Percentiles rank a stretch among this genome's conserved stretches.
Conservation (phyloP, 2,888 invertebrate genomes). For the Hirtodrosophila cameraria region DNA sequence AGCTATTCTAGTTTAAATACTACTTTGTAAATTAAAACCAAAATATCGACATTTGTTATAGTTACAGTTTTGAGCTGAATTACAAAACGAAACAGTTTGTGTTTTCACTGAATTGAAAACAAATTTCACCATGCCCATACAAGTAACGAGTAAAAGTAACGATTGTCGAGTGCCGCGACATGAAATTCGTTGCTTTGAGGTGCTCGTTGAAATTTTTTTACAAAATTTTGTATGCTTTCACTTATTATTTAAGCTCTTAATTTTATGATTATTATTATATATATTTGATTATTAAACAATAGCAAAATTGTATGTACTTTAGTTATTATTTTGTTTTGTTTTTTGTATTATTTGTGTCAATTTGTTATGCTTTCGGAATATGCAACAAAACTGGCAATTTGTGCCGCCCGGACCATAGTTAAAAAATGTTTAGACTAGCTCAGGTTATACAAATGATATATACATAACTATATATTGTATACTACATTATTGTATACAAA, state of each 20-base stretch:
- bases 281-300: constrained; percentile 43
- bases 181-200: constrained; percentile 1
- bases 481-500: constrained; percentile 22
- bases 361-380: not conserved
- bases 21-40: too few relatives aligned
- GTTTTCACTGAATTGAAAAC: too few relatives aligned
- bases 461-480: constrained; percentile 5
- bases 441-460: constrained; percentile 65
- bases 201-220: constrained; percentile 12
- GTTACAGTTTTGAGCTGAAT: too few relatives aligned
- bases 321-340: constrained; percentile 1
- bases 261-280: constrained; percentile 16
- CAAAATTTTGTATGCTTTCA: constrained; percentile 18
- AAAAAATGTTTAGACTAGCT: constrained; percentile 80
- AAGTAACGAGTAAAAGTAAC: constrained; percentile 13
- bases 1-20: too few relatives aligned
- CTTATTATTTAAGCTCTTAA: constrained; percentile 10
- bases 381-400: constrained; percentile 41
- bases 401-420: constrained; percentile 71
- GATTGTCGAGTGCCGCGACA: not conserved
- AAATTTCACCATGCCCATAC: constrained; percentile 41
- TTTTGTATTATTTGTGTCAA: constrained; percentile 13
- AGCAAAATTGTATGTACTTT: constrained; percentile 46
- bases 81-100: too few relatives aligned
- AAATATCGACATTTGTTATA: too few relatives aligned